Percentiles rank a stretch among this genome's conserved stretches.
Evolutionary conservation across 2,888 invertebrate genomes (phyloP).

Genomic region (Leptinotarsa rubiginosa): DNA sequence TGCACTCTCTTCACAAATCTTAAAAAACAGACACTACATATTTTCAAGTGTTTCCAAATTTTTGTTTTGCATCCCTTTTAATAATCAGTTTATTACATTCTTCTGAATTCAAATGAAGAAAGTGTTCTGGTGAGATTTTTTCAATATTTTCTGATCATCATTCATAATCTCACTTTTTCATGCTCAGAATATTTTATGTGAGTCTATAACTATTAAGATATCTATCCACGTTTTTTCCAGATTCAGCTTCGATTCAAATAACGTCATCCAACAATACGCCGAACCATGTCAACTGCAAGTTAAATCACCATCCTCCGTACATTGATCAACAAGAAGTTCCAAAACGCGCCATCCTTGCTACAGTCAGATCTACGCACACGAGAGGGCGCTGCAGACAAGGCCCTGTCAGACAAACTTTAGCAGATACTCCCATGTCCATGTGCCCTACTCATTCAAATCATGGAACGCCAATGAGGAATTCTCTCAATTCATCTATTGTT

Average conservation of each 20-base stretch:
- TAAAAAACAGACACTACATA: too few relatives aligned
- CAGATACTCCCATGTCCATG: slow-evolving; percentile 67
- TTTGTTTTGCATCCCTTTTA: too few relatives aligned
- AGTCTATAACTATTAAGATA: too few relatives aligned
- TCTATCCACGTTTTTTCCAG: slow-evolving; percentile 41
- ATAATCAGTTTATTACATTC: too few relatives aligned
- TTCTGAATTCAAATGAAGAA: too few relatives aligned
- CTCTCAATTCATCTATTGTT: slow-evolving; percentile 63
- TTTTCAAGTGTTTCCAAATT: too few relatives aligned
- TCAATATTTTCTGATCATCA: too few relatives aligned
- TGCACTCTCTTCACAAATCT: too few relatives aligned
- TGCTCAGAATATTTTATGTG: too few relatives aligned
- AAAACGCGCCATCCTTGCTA: slow-evolving; percentile 63
- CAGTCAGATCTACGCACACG: slow-evolving; percentile 62
- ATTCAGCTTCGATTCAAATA: slow-evolving; percentile 60
- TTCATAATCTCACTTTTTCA: too few relatives aligned
- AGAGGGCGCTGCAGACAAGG: slow-evolving; percentile 62
- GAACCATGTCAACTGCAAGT: slow-evolving; percentile 57
- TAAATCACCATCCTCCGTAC: slow-evolving; percentile 33
- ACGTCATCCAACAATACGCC: slow-evolving; percentile 54
- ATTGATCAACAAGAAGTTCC: slow-evolving; percentile 59
- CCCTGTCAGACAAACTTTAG: slow-evolving; percentile 63
- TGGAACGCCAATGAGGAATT: slow-evolving; percentile 63
- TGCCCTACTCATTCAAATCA: slow-evolving; percentile 59
- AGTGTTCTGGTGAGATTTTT: too few relatives aligned